Conservation (phyloP, 1,140 invertebrate genomes). For the Acarapis woodi region DNA sequence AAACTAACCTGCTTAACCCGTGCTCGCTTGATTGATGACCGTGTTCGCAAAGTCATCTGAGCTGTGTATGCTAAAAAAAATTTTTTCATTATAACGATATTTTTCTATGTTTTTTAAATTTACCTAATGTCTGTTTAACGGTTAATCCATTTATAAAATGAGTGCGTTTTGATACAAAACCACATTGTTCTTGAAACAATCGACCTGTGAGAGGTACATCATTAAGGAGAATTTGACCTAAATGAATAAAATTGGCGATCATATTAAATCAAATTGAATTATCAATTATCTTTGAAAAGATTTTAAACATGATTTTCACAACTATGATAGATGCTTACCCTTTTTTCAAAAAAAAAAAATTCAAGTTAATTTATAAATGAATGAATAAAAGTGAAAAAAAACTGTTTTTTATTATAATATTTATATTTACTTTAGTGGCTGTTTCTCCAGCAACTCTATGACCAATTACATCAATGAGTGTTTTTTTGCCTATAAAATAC, state of each 20-base stretch:
- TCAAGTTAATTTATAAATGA: too few relatives aligned
- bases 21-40: conserved; percentile 30
- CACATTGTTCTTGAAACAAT: conserved; percentile 46
- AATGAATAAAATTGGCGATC: too few relatives aligned
- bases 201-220: conserved; percentile 43
- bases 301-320: not conserved
- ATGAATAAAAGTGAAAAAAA: too few relatives aligned
- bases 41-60: conserved; percentile 19
- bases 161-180: conserved; percentile 49
- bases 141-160: conserved; percentile 50
- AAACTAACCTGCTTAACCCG: conserved; percentile 39
- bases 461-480: conserved; percentile 60
- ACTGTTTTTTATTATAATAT: too few relatives aligned
- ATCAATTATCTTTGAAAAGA: not conserved
- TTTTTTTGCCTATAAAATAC: conserved; percentile 50
- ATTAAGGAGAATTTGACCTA: conserved; percentile 58
- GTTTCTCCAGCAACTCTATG: conserved; percentile 23
- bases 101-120: too few relatives aligned
- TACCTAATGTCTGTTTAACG: conserved; percentile 47
- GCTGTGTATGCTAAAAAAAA: too few relatives aligned
- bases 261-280: not conserved
- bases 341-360: too few relatives aligned
- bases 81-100: too few relatives aligned
- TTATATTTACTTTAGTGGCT: too few relatives aligned
- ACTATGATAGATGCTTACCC: too few relatives aligned